A percentile compares a stretch with the other conserved stretches of the same genome.
phyloP scores from a whole-genome alignment of 2,797 vertebrate species.

The Coregonus sp. region DNA sequence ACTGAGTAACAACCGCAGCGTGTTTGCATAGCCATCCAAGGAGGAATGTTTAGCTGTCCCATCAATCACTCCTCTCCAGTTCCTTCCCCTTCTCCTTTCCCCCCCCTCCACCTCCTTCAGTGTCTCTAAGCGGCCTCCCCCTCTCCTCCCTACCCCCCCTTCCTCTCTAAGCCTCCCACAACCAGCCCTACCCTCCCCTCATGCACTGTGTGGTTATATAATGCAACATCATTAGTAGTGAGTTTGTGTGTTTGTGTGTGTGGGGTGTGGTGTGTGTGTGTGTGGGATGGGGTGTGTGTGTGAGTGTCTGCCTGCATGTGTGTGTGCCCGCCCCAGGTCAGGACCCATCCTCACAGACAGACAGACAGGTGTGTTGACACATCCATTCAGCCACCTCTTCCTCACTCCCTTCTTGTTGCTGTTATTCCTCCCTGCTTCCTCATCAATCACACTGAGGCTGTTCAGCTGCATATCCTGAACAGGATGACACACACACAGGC shows the following conservation, averaged over 20 bases:
- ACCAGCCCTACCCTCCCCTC: no score
- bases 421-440: no score
- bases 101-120: background rate
- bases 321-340: background rate
- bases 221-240: no score
- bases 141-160: conserved; percentile 5
- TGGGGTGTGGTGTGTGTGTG: no score
- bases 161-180: conserved; percentile 17
- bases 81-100: background rate
- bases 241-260: no score
- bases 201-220: conserved; percentile 68
- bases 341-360: background rate
- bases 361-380: background rate
- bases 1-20: conserved; percentile 29
- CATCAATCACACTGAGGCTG: background rate
- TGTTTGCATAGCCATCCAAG: conserved; percentile 64
- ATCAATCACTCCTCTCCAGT: conserved; percentile 61
- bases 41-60: conserved; percentile 68
- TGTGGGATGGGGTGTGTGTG: background rate
- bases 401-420: no score
- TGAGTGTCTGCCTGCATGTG: background rate
- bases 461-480: background rate
- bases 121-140: conserved; percentile 27
- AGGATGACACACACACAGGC: background rate
- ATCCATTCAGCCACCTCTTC: no score